A percentile compares a stretch with the other conserved stretches of the same genome.
phyloP scores from a whole-genome alignment of 35 echinoderm and acorn worm species.

The Hemicentrotus pulcherrimus region DNA sequence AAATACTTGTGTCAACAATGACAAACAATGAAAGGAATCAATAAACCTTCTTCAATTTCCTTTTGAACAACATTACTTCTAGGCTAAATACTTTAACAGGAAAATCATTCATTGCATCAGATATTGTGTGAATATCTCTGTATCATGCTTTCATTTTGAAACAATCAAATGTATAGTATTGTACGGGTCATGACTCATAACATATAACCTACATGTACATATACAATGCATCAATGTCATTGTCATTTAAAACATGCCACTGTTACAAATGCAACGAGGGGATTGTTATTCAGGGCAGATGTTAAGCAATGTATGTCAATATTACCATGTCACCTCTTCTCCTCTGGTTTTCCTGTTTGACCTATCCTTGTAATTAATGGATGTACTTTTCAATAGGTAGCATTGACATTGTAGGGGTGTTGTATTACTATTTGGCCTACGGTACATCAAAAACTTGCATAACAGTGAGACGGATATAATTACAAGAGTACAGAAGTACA shows the following conservation, averaged over 20 bases:
- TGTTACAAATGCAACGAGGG: neutral
- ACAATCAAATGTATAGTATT: neutral
- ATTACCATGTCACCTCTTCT: neutral
- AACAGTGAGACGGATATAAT: too few relatives aligned
- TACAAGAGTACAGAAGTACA: too few relatives aligned
- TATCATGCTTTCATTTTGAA: neutral
- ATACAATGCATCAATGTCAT: neutral
- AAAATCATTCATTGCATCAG: neutral
- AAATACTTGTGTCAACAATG: neutral
- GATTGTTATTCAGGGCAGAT: neutral
- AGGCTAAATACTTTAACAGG: neutral
- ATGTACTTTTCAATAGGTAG: neutral
- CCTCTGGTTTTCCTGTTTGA: neutral
- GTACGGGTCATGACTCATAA: too few relatives aligned
- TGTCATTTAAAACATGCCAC: neutral
- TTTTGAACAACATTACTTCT: neutral
- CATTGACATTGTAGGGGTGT: neutral
- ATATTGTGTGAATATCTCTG: neutral
- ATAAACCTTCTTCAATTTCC: neutral
- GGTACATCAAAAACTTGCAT: too few relatives aligned
- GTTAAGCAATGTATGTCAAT: neutral
- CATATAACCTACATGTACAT: neutral
- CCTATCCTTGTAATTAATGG: neutral
- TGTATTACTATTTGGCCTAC: too few relatives aligned
- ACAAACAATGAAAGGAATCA: neutral